Evolutionary conservation across 2,888 invertebrate species (phyloP).

Genomic region (Julus scandinavius): DNA sequence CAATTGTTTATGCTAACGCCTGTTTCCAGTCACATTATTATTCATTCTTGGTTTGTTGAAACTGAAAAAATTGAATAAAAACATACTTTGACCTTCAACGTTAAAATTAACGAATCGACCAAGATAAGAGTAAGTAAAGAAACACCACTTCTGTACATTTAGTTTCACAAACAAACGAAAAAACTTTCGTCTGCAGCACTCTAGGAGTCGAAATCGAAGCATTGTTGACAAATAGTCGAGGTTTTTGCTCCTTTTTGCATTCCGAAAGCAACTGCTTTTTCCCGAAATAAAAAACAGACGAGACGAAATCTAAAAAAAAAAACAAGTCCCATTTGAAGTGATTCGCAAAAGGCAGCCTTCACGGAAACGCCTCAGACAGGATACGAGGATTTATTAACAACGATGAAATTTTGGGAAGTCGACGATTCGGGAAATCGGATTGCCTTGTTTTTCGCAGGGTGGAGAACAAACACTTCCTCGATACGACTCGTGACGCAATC

Average conservation of each 20-base stretch:
- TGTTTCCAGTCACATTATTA: too few species aligned
- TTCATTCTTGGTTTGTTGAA: too few species aligned
- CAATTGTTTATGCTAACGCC: too few species aligned
- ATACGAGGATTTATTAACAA: neutral
- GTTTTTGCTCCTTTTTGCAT: neutral
- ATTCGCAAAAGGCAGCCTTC: constrained; percentile 7
- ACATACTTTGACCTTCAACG: too few species aligned
- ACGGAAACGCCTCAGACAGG: constrained; percentile 33
- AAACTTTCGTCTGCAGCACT: too few species aligned
- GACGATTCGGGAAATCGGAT: constrained; percentile 20
- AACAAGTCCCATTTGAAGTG: neutral
- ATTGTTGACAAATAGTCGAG: neutral
- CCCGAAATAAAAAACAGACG: neutral
- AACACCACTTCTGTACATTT: too few species aligned
- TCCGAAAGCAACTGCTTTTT: neutral
- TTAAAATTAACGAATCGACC: too few species aligned
- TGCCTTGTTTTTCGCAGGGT: neutral
- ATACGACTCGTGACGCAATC: neutral
- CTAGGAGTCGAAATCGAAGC: neutral
- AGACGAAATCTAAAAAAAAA: neutral
- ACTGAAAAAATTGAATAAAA: too few species aligned
- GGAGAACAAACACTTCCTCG: neutral
- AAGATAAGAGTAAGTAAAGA: too few species aligned
- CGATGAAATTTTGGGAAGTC: neutral
- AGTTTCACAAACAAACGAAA: too few species aligned